phyloP scores from a whole-genome alignment of 2,797 vertebrate species.

The Philypnodon macrostomus region DNA sequence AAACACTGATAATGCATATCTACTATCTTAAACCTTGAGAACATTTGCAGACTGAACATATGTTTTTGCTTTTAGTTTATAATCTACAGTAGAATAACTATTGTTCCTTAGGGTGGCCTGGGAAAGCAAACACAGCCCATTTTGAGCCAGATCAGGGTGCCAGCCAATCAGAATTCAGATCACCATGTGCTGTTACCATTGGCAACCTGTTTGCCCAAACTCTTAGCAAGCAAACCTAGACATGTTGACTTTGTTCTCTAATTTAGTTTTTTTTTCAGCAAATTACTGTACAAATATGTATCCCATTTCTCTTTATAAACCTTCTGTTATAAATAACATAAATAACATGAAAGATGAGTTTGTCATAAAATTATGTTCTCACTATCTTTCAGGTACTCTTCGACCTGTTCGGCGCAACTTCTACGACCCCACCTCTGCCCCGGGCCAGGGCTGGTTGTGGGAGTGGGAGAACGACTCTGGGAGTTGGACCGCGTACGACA shows the following conservation, averaged over 20 bases:
- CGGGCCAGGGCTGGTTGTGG: constrained; percentile 93
- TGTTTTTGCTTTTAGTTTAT: background rate
- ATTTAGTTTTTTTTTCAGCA: constrained; percentile 38
- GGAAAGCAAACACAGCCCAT: constrained; percentile 63
- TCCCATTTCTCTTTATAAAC: constrained; percentile 1
- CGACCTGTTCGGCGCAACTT: constrained; percentile 91
- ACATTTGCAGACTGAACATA: too few relatives aligned
- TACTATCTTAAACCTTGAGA: too few relatives aligned
- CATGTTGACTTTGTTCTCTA: constrained; percentile 61
- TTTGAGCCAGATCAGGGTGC: constrained; percentile 53
- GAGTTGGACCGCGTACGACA: constrained; percentile 93
- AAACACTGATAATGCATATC: background rate
- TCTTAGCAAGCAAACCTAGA: constrained; percentile 61
- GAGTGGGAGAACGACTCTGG: constrained; percentile 94
- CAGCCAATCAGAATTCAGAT: constrained; percentile 67
- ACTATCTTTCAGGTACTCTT: constrained; percentile 82
- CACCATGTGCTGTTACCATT: constrained; percentile 67
- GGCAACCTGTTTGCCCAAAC: constrained; percentile 72
- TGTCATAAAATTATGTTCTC: background rate
- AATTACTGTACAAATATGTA: constrained; percentile 17
- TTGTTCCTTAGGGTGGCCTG: constrained; percentile 55
- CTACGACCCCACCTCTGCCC: constrained; percentile 89
- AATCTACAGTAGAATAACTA: constrained; percentile 31
- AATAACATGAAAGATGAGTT: too few relatives aligned
- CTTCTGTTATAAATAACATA: background rate